Conservation (phyloP, 1,140 invertebrate genomes). For the Campoletis sonorensis region DNA sequence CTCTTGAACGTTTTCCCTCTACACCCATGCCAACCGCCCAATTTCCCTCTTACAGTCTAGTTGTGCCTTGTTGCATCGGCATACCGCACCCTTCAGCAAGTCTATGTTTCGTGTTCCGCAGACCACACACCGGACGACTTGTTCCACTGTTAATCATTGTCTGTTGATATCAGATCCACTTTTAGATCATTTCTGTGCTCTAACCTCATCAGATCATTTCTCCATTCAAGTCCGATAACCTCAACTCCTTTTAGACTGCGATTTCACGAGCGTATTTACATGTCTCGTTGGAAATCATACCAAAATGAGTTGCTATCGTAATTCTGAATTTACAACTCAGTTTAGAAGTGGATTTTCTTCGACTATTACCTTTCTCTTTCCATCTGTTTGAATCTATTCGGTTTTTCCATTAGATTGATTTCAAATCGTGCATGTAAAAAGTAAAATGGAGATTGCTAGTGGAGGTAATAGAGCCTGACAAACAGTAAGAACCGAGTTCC, state of each 20-base stretch:
- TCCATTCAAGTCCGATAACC: neutral
- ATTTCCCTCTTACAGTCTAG: neutral
- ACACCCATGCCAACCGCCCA: neutral
- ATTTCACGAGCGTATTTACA: too few species aligned
- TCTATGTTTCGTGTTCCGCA: neutral
- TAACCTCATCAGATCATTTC: neutral
- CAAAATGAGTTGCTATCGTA: neutral
- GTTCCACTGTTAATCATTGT: neutral
- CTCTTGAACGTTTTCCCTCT: slow-evolving; percentile 26
- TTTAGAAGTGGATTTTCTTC: too few species aligned
- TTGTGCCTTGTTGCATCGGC: neutral
- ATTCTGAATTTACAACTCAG: neutral
- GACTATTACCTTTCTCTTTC: neutral
- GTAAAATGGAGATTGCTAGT: slow-evolving; percentile 44
- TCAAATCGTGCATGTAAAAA: neutral
- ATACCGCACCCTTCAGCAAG: neutral
- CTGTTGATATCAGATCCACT: neutral
- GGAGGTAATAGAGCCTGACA: slow-evolving; percentile 52
- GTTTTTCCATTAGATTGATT: neutral
- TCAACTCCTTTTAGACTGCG: neutral
- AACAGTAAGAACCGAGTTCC: slow-evolving; percentile 57
- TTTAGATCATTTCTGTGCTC: neutral
- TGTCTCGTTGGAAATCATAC: neutral
- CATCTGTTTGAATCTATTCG: too few species aligned
- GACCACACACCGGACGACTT: neutral